These are phyloP conservation scores for Epistrophella euchroma DNA, from an alignment of 2,888 invertebrate genomes.

Conservation along the genomic window DNA sequence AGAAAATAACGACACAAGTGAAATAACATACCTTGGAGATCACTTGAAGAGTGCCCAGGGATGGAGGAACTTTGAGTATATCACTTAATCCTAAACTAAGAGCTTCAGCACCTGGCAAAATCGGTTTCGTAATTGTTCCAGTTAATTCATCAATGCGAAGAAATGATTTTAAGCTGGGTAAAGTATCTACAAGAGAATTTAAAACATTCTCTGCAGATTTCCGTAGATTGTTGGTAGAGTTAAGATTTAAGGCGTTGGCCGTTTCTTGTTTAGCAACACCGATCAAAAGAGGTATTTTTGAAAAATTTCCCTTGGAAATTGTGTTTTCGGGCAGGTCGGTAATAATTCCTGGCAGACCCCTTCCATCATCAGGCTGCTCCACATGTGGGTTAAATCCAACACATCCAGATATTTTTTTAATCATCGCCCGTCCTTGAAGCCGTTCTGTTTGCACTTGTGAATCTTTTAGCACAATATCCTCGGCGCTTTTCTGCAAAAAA, in stretches of 20 bases:
- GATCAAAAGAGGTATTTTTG: conserved; percentile 81
- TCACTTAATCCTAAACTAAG: conserved; percentile 80
- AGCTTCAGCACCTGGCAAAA: conserved; percentile 79
- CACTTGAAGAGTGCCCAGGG: conserved; percentile 79
- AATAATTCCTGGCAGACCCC: neutral
- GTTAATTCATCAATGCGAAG: conserved; percentile 80
- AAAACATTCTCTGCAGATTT: conserved; percentile 81
- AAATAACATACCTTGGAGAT: conserved; percentile 79
- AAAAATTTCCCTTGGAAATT: conserved; percentile 5
- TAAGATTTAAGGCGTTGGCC: conserved; percentile 80
- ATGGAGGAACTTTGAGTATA: conserved; percentile 80
- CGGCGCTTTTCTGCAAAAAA: neutral
- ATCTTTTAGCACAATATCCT: neutral
- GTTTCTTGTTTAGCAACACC: conserved; percentile 91
- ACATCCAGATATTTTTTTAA: neutral
- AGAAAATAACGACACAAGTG: neutral
- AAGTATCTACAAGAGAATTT: conserved; percentile 78
- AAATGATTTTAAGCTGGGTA: conserved; percentile 79
- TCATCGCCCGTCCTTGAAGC: neutral
- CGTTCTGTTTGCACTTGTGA: neutral
- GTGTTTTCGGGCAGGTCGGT: neutral
- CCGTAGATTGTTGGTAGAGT: conserved; percentile 79
- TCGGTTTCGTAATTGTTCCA: conserved; percentile 79
- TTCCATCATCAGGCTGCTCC: neutral
- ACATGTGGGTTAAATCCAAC: conserved; percentile 86